Evolutionary conservation across 2,113 vertebrate species (phyloP), one percentile per base, ranked within the genome.

Genomic region (Cebidichthys violaceus): DNA sequence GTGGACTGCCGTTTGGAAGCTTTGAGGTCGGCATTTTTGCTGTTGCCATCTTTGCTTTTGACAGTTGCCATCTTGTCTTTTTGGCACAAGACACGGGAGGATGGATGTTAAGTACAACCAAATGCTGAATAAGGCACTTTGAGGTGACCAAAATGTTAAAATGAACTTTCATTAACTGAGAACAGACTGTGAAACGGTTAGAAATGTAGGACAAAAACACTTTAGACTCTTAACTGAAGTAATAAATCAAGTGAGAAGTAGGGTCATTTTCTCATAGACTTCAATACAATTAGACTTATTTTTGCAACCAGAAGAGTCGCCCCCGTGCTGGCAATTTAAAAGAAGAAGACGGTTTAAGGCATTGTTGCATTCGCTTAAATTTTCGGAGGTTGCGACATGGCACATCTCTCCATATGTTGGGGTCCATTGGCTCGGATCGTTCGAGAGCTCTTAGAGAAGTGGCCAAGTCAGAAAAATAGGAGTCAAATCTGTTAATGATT

Each of bases 401-500:
- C 22, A 55, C 52, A 55, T 88, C 72, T 62, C 77, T 86, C 82
- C 83, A 88, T 89, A 82, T 92, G 91, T 87, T 85, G 71, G 37
- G 15, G 31, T 69, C 76, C 41, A 60, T 88, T 89, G 79, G 80
- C 74, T 86, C 41, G 66, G 75, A 88, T 81, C 0, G 79, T 88
- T 88, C n/a, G 14, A 77, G 79, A 91, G 81, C 65, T 87, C 43
- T 73, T 31, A 64, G 62, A 82, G 77, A 90, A 89, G 90, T 70
- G 67, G 60, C 86, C 72, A 87, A 84, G 81, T 81, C 75, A 80
- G 85, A 75, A 80, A 92, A 77, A 84, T 70, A 89, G 39, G 82
- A 86, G 90, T 89, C 87, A 91, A 54, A 79, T 90, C 86, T 90
- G 87, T 72, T 91, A 92, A 93, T 89, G 86, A 93, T 82, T 93